Base-by-base conservation (phyloP, 2,888 invertebrate species). In the Chrysina gloriosa region DNA sequence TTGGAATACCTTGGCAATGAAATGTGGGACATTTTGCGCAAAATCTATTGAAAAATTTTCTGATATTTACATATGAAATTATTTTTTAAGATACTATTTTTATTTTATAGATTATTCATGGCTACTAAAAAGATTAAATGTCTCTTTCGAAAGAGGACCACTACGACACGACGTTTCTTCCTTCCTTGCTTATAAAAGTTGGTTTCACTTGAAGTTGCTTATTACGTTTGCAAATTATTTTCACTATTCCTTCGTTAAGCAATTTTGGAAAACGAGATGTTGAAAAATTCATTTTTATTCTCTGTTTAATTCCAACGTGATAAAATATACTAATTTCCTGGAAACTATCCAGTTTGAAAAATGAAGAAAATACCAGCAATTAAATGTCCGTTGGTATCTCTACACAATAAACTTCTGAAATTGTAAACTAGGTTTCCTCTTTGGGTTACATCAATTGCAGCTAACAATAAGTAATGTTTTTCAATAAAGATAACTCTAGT, bases 361-460 rank as follows among this genome's bases (percentile, higher is more conserved):
- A 93, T 92, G 81, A 96, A 94, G 83, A 95, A 96, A 68, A 96
- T 85, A 19, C 96, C 96, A 54, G 96, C 94, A 31, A 89, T 86
- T 3, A 95, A 87, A 74, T 92, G 90, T 54, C 95, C 95, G 77
- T 94, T 94, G 72, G 90, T 91, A 82, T 95, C 92, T 63, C 96
- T 89, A 3, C 93, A 89, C 63, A 96, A 84, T 56, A 95, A 86
- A 80, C 93, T 93, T 80, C 93, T 87, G 80, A 92, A 89, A 78
- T 93, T 92, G 85, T 95, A 96, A 19, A 93, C 92, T 77, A 96
- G 84, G 82, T 96, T 96, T 75, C 96, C 89, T 77, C 96, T 90
- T 81, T 96, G 96, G 0, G 96, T 94, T 25, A 96, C 93, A 80
- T 91, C 91, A 63, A 96, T 88, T 50, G 94, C 92, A 61, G 92